phyloP scores from a whole-genome alignment of 2,888 invertebrate genomes.

The Sphinx pinastri region DNA sequence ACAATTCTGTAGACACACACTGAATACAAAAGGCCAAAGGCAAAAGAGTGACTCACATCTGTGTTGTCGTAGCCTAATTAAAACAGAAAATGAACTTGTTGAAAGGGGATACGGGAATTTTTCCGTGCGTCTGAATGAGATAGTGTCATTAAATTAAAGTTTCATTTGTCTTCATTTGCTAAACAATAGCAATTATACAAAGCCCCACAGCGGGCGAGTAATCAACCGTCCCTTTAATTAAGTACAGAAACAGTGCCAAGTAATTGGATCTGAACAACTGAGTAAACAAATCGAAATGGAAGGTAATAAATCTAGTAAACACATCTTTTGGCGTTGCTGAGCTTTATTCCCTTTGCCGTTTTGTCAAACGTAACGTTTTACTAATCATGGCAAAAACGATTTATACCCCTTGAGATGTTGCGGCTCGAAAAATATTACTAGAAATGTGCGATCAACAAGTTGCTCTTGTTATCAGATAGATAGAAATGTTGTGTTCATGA shows the following conservation, averaged over 20 bases:
- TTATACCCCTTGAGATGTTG: slow-evolving; percentile 20
- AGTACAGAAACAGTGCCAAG: slow-evolving; percentile 84
- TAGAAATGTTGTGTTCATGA: background rate
- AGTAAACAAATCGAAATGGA: slow-evolving; percentile 84
- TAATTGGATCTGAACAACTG: slow-evolving; percentile 84
- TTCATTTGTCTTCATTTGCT: slow-evolving; percentile 85
- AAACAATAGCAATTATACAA: slow-evolving; percentile 85
- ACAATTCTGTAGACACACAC: background rate
- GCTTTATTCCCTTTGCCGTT: slow-evolving; percentile 56
- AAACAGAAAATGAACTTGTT: slow-evolving; percentile 64
- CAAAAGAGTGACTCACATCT: slow-evolving; percentile 26
- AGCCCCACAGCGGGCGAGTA: slow-evolving; percentile 83
- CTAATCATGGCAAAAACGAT: slow-evolving; percentile 38
- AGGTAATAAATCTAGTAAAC: slow-evolving; percentile 82
- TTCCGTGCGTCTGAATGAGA: slow-evolving; percentile 76
- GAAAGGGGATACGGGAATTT: slow-evolving; percentile 62
- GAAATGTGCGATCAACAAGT: slow-evolving; percentile 26
- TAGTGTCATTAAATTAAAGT: slow-evolving; percentile 84
- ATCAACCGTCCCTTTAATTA: slow-evolving; percentile 85
- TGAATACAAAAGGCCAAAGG: slow-evolving; percentile 4
- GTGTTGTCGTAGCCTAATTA: slow-evolving; percentile 56
- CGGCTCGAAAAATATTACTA: slow-evolving; percentile 7
- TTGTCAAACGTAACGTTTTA: slow-evolving; percentile 55
- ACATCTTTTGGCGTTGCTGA: slow-evolving; percentile 75
- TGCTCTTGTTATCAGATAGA: slow-evolving; percentile 9